Evolutionary conservation across 2,888 invertebrate genomes (phyloP).

Genomic region (Cerceris ruficornis): DNA sequence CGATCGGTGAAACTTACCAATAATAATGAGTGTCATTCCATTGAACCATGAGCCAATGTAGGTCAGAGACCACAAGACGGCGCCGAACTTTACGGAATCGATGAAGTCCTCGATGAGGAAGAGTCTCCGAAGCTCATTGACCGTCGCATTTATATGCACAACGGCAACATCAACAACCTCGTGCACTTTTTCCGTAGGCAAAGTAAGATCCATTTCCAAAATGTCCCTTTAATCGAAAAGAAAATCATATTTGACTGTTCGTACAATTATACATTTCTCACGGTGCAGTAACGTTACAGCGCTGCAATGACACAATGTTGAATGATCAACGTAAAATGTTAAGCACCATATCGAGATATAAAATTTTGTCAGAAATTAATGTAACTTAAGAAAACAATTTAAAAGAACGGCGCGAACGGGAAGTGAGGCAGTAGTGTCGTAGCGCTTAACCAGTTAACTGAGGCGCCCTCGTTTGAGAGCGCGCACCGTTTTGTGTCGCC

Average conservation of each 20-base stretch:
- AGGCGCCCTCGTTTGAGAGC: no score
- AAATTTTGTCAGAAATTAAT: no score
- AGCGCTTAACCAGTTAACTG: no score
- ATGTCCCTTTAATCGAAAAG: conserved; percentile 85
- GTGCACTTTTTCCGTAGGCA: conserved; percentile 96
- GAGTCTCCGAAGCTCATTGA: conserved; percentile 93
- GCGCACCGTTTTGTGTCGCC: no score
- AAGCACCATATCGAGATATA: no score
- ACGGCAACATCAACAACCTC: conserved; percentile 93
- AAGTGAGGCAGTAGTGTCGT: no score
- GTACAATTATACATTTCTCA: neutral
- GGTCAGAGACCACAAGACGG: conserved; percentile 97
- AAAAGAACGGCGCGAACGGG: no score
- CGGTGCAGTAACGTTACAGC: neutral
- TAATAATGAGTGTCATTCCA: conserved; percentile 98
- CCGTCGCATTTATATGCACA: conserved; percentile 92
- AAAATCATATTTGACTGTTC: neutral
- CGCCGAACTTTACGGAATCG: conserved; percentile 97
- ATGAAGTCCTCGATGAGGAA: conserved; percentile 98
- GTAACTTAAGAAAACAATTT: no score
- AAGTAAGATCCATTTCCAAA: conserved; percentile 92
- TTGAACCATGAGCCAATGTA: conserved; percentile 99
- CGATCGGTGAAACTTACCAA: conserved; percentile 85
- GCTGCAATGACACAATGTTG: no score
- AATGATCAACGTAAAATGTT: no score